Conservation (phyloP, 2,888 invertebrate genomes). For the Lymantria monacha region DNA sequence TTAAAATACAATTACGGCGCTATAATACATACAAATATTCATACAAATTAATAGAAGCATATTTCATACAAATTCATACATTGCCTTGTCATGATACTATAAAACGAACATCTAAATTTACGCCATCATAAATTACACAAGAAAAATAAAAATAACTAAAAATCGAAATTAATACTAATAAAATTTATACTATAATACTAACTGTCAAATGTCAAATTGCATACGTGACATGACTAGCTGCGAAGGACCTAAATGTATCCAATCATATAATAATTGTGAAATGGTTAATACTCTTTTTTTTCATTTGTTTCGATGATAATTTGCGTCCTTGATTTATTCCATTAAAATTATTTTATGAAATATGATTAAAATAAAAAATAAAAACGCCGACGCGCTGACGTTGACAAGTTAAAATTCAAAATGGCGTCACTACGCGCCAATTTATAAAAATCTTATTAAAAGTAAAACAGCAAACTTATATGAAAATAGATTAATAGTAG, state of each 20-base stretch:
- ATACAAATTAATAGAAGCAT: conserved; percentile 53
- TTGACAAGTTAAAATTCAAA: conserved; percentile 15
- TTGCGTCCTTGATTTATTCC: conserved; percentile 12
- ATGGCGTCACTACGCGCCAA: conserved; percentile 17
- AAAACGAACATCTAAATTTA: conserved; percentile 73
- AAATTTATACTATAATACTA: conserved; percentile 43
- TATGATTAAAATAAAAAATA: neutral
- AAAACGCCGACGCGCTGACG: conserved; percentile 6
- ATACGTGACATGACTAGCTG: conserved; percentile 75
- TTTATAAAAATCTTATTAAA: conserved; percentile 19
- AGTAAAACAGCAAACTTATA: conserved; percentile 39
- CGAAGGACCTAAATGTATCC: conserved; percentile 47
- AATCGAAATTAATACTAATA: conserved; percentile 42
- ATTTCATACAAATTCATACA: conserved; percentile 61
- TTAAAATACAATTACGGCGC: neutral
- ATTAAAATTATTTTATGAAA: neutral
- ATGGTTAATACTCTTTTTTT: conserved; percentile 20
- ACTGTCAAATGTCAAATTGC: conserved; percentile 49
- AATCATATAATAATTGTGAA: conserved; percentile 24
- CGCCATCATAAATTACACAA: conserved; percentile 75
- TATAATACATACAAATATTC: conserved; percentile 54
- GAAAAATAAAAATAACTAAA: conserved; percentile 50
- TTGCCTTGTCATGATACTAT: conserved; percentile 77
- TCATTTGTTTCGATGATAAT: conserved; percentile 20
- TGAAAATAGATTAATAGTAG: conserved; percentile 33